Evolutionary conservation across 2,797 vertebrate species (phyloP).

Genomic region (Tapera naevia): DNA sequence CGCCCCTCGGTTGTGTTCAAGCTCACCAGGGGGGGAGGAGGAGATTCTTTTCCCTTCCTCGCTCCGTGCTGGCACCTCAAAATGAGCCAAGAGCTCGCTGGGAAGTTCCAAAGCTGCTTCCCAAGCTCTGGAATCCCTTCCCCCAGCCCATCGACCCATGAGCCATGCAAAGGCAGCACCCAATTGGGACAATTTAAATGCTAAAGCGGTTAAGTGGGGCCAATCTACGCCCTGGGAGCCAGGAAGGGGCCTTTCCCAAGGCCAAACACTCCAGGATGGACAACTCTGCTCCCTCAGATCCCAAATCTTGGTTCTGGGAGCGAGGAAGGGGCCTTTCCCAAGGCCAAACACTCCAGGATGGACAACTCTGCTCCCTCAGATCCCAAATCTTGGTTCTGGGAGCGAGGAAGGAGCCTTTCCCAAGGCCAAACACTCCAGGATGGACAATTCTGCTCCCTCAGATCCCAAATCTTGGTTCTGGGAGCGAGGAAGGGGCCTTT

Average conservation of each 20-base stretch:
- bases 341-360: background rate
- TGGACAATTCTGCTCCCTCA: no score
- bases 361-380: no score
- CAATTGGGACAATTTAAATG: constrained; percentile 23
- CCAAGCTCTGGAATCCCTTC: background rate
- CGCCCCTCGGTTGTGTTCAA: no score
- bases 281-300: no score
- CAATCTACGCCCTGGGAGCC: background rate
- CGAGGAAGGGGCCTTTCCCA: background rate
- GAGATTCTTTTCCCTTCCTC: no score
- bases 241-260: background rate
- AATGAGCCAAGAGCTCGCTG: background rate
- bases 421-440: background rate
- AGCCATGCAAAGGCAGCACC: background rate
- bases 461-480: no score
- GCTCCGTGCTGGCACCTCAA: fast-evolving
- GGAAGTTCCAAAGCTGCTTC: background rate
- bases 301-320: background rate
- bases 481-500: background rate
- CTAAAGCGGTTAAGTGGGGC: constrained; percentile 30
- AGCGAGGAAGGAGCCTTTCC: background rate
- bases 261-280: background rate
- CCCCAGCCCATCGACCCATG: background rate
- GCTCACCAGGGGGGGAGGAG: background rate
- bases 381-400: no score